phyloP scores from a whole-genome alignment of 2,888 invertebrate species.

The Dryomyza anilis region DNA sequence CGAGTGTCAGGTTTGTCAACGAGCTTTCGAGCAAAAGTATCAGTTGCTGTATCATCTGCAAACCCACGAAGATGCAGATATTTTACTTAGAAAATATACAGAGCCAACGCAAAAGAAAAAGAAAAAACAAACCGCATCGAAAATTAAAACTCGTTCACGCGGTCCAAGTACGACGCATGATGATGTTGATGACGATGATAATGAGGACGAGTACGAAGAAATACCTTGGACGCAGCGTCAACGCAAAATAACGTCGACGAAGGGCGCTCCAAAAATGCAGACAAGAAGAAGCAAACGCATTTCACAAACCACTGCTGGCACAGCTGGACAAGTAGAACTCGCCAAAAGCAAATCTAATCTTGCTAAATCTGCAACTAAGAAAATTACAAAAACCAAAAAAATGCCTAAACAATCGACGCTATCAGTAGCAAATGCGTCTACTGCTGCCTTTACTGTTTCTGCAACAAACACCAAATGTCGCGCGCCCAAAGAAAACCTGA shows the following conservation, averaged over 20 bases:
- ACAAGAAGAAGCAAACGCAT: not conserved
- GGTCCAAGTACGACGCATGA: not conserved
- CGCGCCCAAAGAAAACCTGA: slow-evolving; percentile 32
- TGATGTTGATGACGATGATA: no score
- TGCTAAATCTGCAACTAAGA: not conserved
- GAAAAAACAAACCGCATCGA: not conserved
- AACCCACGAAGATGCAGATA: slow-evolving; percentile 34
- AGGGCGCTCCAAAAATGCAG: not conserved
- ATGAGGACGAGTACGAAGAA: slow-evolving; percentile 21
- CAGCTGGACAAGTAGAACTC: not conserved
- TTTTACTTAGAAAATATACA: slow-evolving; percentile 30
- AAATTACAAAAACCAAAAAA: not conserved
- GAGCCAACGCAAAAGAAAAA: not conserved
- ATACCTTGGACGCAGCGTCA: slow-evolving; percentile 8
- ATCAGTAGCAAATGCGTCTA: not conserved
- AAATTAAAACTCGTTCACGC: not conserved
- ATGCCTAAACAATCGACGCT: not conserved
- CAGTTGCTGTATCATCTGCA: slow-evolving; percentile 37
- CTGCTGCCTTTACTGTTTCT: not conserved
- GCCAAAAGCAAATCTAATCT: not conserved
- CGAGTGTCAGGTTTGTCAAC: slow-evolving; percentile 36
- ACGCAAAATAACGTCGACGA: not conserved
- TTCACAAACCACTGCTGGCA: not conserved
- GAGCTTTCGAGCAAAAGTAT: slow-evolving; percentile 37
- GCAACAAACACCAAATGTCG: slow-evolving; percentile 4